Evolutionary conservation across 1,140 invertebrate species (phyloP), one percentile per base, ranked within the genome.

Genomic region (Sycophaga agraensis): DNA sequence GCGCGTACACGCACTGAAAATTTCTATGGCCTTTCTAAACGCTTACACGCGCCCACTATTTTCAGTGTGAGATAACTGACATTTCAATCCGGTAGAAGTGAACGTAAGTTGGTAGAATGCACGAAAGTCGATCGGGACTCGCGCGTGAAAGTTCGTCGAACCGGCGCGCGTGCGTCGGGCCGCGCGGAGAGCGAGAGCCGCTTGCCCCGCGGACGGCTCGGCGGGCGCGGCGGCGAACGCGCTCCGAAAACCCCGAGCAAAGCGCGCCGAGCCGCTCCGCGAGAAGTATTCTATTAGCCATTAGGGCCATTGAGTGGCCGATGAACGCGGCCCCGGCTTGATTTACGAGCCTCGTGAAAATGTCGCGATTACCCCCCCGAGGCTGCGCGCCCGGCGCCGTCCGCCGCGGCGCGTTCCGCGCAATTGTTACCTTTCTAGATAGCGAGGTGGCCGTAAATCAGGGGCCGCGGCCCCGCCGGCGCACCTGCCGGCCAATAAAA

Each of bases 21-120:
- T 61, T 35, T 54, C 42, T 53, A 46, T 48, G 50, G 59, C 50
- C 59, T 61, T 61, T 61, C 59, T 61, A 61, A 61, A 51, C 51
- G 50, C 59, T 61, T 39, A 37, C 39, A 56, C 56, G 59, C 59
- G 53, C 59, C 59, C 59, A 56, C 59, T 28, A 50, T 56, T 62
- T 56, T 56, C 35, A 49, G 54, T 51, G 48, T 57, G 61, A 63
- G 61, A 63, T 63, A 63, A 63, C 61, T 57, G 61, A 63, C 61
- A 63, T 63, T 63, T 63, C 61, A 58, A 63, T 63, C 61, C 54
- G 54, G 61, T 45, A 46, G 31, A 58, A 63, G 61, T 63, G 61
- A 63, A 63, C 54, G 61, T 57, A 57, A 57, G 48, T 63, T 57
- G 37, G 50, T 57, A 63, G 45, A 57, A 51, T 57, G 54, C 53